Base-by-base conservation (phyloP, 1,140 invertebrate genomes). In the Cotesia vestalis region DNA sequence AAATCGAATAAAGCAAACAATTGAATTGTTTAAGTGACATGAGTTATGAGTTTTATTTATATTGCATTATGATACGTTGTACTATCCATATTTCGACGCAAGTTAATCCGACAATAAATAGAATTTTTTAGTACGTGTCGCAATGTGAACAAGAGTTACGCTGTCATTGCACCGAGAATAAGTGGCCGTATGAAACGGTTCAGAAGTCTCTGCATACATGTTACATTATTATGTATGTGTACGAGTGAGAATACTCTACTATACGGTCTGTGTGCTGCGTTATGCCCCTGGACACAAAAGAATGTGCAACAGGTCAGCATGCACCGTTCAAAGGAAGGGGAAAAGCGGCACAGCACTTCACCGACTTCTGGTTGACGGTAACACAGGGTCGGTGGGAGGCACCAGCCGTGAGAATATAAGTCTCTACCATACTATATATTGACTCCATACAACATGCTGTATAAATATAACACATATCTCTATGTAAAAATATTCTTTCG, bases 251-350 rank as follows among this genome's bases (percentile, higher is more conserved):
- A 6, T 46, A 46, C 40, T 6, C 40, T 46, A 46, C 40, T 59
- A 59, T 72, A 66, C 55, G 64, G 27, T 17, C 71, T 62, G 72
- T 74, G 69, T 71, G 35, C 57, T 59, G 20, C 57, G 74, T 62
- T 55, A 69, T 69, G 69, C 67, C 79, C 76, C 78, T 80, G 81
- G 78, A 84, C 73, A 76, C 83, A 84, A 85, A 84, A 83, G 83
- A 81, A 75, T 77, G 79, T 76, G 82, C 83, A 85, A 84, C 84
- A 83, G 80, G 82, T 83, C 79, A 82, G 81, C 55, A 60, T 36
- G 59, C 34, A 53, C 35, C 14, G 40, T 59, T 20, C 8, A 59
- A 59, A 59, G 36, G 38, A 38, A 14, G 12, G 66, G 53, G 27
- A 57, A 51, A 55, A 62, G 14, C 60, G 46, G 66, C 20, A 55